Evolutionary conservation across 2,888 invertebrate species (phyloP).

Genomic region (Caenorhabditis auriculariae): DNA sequence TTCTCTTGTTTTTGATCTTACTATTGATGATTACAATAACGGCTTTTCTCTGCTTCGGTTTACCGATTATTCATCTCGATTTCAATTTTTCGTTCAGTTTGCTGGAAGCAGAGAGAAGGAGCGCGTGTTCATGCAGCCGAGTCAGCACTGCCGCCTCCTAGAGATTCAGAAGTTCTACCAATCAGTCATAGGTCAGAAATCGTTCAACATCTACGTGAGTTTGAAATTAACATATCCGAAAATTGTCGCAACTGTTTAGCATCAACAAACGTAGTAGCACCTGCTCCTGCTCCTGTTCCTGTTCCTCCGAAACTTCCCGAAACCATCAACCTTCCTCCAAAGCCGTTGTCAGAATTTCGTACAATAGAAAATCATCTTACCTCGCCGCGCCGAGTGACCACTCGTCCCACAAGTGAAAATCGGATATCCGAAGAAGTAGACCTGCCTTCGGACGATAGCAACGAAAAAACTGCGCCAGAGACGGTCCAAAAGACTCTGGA

Average conservation of each 20-base stretch:
- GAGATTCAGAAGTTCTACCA: background rate
- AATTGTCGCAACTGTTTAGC: background rate
- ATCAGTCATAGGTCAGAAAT: no score
- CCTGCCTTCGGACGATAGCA: no score
- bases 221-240: no score
- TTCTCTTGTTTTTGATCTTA: constrained; percentile 18
- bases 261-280: background rate
- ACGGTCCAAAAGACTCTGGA: background rate
- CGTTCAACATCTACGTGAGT: no score
- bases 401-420: no score
- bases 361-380: no score
- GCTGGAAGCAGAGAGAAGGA: constrained; percentile 16
- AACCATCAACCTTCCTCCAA: no score
- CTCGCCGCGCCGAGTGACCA: no score
- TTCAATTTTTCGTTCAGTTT: constrained; percentile 11
- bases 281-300: background rate
- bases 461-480: background rate
- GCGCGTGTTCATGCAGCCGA: constrained; percentile 10
- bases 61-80: background rate
- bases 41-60: constrained; percentile 17
- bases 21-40: constrained; percentile 11
- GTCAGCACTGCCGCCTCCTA: background rate
- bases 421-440: no score
- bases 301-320: background rate
- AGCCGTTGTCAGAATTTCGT: no score